Evolutionary conservation across 2,888 invertebrate species (phyloP).

Genomic region (Tenodera sinensis): DNA sequence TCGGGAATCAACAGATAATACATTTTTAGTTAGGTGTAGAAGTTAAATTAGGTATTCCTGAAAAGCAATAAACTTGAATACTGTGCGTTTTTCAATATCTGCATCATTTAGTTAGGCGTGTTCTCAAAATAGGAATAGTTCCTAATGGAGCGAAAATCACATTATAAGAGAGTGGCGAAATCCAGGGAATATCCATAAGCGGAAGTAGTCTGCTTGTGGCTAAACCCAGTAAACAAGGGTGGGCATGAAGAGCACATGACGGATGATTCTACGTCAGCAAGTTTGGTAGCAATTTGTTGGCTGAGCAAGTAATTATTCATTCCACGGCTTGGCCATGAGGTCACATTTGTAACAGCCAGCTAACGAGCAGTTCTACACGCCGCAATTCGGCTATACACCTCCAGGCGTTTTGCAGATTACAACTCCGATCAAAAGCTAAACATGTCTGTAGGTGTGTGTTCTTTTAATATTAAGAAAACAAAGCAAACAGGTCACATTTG

Average conservation of each 20-base stretch:
- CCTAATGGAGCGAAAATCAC: no score
- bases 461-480: no score
- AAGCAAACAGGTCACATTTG: no score
- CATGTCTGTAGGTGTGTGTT: no score
- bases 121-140: no score
- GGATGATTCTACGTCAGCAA: not conserved
- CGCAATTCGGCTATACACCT: not conserved
- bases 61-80: no score
- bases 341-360: not conserved
- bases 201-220: not conserved
- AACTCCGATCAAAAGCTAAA: not conserved
- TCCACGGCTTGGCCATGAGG: not conserved
- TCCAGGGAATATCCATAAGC: not conserved
- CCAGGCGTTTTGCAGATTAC: not conserved
- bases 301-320: not conserved
- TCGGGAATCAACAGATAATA: no score
- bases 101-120: no score
- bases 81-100: no score
- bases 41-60: no score
- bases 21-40: no score
- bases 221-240: not conserved
- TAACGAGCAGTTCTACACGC: not conserved
- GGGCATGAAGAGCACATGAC: not conserved
- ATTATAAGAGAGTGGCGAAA: not conserved
- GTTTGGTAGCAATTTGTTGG: not conserved